A percentile compares a stretch with the other conserved stretches of the same genome.
These are phyloP conservation scores for Brachyopa scutellaris DNA, from an alignment of 2,888 invertebrate genomes.

Conservation along the genomic window DNA sequence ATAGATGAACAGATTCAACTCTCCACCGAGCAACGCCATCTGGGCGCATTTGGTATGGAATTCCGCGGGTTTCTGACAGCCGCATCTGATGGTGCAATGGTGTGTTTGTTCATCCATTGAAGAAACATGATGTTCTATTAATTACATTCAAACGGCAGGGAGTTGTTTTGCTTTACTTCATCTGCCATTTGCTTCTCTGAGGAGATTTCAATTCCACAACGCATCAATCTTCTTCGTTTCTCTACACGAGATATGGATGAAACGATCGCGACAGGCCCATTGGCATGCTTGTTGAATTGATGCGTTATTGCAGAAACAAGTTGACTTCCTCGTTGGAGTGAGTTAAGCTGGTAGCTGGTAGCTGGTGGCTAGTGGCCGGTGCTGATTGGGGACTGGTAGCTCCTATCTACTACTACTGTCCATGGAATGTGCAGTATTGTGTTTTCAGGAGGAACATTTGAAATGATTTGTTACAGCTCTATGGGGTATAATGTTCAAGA, in stretches of 20 bases:
- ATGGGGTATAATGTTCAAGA: neutral
- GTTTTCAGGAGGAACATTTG: slow-evolving; percentile 15
- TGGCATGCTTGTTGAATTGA: slow-evolving; percentile 60
- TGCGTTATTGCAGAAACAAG: slow-evolving; percentile 69
- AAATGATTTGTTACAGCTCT: slow-evolving; percentile 1
- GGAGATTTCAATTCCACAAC: slow-evolving; percentile 44
- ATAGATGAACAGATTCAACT: slow-evolving; percentile 15
- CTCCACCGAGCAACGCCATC: slow-evolving; percentile 22
- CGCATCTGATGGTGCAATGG: slow-evolving; percentile 28
- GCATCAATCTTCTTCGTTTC: slow-evolving; percentile 68
- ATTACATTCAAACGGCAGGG: slow-evolving; percentile 61
- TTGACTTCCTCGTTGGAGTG: slow-evolving; percentile 63
- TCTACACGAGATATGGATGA: slow-evolving; percentile 69
- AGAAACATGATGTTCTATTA: slow-evolving; percentile 72
- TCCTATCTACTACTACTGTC: too few relatives aligned
- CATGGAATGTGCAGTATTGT: slow-evolving; percentile 24
- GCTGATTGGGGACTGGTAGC: neutral
- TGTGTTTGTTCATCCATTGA: slow-evolving; percentile 68
- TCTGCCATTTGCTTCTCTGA: slow-evolving; percentile 1
- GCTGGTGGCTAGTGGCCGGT: too few relatives aligned
- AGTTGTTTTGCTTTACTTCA: slow-evolving; percentile 27
- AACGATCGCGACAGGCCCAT: slow-evolving; percentile 58
- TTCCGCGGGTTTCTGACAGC: slow-evolving; percentile 17
- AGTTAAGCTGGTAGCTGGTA: slow-evolving; percentile 29
- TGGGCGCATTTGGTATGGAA: slow-evolving; percentile 29